A percentile compares a stretch with the other conserved stretches of the same genome.
Conservation (phyloP, 1,140 invertebrate genomes). For the Drosophila trapezifrons region DNA sequence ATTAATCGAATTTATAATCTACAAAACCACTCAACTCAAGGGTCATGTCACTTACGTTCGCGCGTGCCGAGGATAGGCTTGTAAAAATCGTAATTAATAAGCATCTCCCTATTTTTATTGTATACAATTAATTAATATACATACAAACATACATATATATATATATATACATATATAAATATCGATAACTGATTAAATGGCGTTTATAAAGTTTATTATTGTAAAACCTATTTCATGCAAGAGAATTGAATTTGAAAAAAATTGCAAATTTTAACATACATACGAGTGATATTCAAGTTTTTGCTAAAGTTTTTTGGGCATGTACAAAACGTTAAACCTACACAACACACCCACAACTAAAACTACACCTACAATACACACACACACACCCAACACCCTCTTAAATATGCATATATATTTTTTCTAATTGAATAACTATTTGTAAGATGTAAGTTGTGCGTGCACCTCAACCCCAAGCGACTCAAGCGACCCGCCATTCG, state of each 20-base stretch:
- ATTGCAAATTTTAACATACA: conserved; percentile 60
- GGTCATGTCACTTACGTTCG: conserved; percentile 37
- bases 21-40: conserved; percentile 31
- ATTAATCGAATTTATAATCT: conserved; percentile 54
- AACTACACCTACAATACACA: conserved; percentile 3
- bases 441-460: conserved; percentile 32
- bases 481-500: conserved; percentile 16
- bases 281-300: conserved; percentile 60
- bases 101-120: conserved; percentile 54
- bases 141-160: conserved; percentile 30
- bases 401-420: conserved; percentile 46
- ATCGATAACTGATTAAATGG: conserved; percentile 56
- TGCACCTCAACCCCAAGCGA: conserved; percentile 27
- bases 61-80: conserved; percentile 33
- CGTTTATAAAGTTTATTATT: conserved; percentile 70
- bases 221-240: conserved; percentile 75
- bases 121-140: conserved; percentile 41
- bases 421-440: conserved; percentile 50
- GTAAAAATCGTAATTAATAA: conserved; percentile 48
- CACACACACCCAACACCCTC: conserved; percentile 15
- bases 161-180: conserved; percentile 32
- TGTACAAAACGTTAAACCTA: conserved; percentile 53
- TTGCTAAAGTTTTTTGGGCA: conserved; percentile 55
- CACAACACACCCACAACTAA: not conserved
- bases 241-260: conserved; percentile 78